Base-by-base conservation (phyloP, 1,140 invertebrate genomes). In the Pogonus chalceus region DNA sequence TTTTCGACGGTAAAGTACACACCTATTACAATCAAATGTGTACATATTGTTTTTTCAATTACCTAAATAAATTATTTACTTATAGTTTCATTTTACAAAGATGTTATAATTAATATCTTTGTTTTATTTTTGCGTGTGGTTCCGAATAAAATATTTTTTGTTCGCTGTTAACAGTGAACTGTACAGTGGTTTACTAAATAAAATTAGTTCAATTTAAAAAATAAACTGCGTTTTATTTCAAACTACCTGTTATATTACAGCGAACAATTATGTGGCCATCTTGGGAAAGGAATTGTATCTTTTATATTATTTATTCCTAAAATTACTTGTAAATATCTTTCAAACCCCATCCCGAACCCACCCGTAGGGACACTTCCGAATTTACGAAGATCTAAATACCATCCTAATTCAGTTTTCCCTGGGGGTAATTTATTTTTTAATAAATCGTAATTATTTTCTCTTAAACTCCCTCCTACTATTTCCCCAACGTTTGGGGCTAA, bases 291-390 rank as follows among this genome's bases (percentile, higher is more conserved):
- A 64, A 95, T 81, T 7, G 87, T 85, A 67, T 98, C 95, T 74
- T 90, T 92, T 56, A 98, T 96, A 69, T 94, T 97, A 22, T 72
- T 65, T 35, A 92, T 80, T 35, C 82, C 81, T 46, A 92, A 79
- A 2, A 96, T 49, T 39, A 83, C 78, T 73, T 95, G 91, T 49
- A 98, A 68, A 61, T 88, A 84, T 67, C 96, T 79, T 69, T 99
- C 96, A 66, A 98, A 88, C 9, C 96, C 96, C 64, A 98, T 76
- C 48, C 96, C 96, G 77, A 92, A 98, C 0, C 96, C 96, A 18
- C 85, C 92, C 31, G 92, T 93, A 0, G 90, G 82, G 47, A 89
- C 81, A 59, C 86, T 84, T 2, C 95, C 96, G 75, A 81, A 93
- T 73, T 85, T 86, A 59, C 96, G 72, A 39, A 98, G 65, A 51